These are phyloP conservation scores for Trematomus bernacchii DNA, from an alignment of 2,797 vertebrate species.

Conservation along the genomic window DNA sequence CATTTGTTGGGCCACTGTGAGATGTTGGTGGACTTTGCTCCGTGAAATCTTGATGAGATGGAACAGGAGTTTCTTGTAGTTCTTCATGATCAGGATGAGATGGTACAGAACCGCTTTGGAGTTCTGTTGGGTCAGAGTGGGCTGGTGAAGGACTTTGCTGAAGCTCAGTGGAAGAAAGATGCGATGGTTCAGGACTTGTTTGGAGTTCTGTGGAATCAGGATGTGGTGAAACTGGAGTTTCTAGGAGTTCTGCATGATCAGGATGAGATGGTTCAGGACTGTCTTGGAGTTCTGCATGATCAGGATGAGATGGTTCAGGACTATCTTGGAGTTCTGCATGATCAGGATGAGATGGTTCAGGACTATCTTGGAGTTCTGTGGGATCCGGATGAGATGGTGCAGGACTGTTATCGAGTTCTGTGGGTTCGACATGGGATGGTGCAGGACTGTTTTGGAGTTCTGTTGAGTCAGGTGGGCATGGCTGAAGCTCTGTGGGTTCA, in stretches of 20 bases:
- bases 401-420: not conserved
- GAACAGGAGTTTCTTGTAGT: no score
- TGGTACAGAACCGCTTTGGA: not conserved
- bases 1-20: not conserved
- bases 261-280: not conserved
- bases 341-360: no score
- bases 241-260: not conserved
- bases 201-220: not conserved
- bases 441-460: not conserved
- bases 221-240: not conserved
- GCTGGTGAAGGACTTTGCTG: not conserved
- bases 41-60: not conserved
- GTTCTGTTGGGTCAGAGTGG: not conserved
- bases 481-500: not conserved
- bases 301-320: not conserved
- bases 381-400: not conserved
- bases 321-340: conserved; percentile 9
- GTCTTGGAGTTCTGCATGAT: not conserved
- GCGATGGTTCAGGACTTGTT: not conserved
- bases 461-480: not conserved
- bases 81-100: no score
- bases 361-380: not conserved
- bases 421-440: not conserved
- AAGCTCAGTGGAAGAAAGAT: not conserved
- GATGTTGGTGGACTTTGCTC: not conserved